phyloP scores from a whole-genome alignment of 2,888 invertebrate genomes.

The Torymus aiolomorphi region DNA sequence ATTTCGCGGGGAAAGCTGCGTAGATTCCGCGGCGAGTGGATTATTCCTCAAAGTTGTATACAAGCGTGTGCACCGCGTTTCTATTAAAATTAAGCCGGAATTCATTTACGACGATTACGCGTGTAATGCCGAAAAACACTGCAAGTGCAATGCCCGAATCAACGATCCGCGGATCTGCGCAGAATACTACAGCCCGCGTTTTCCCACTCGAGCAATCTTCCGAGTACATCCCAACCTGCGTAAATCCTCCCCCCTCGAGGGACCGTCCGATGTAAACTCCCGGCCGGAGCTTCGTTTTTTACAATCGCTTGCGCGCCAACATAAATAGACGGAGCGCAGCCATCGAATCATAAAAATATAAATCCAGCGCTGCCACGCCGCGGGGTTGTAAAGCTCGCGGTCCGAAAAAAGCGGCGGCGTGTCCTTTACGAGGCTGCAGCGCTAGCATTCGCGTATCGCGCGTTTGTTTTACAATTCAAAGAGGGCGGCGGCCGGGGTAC shows the following conservation, averaged over 20 bases:
- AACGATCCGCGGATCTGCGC: neutral
- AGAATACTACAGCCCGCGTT: too few relatives aligned
- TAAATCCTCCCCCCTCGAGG: conserved; percentile 8
- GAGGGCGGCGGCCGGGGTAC: too few relatives aligned
- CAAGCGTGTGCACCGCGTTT: too few relatives aligned
- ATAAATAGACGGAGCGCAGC: conserved; percentile 3
- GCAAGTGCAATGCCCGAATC: neutral
- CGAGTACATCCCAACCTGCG: neutral
- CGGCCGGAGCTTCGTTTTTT: conserved; percentile 19
- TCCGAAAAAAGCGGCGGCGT: conserved; percentile 15
- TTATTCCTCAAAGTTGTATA: too few relatives aligned
- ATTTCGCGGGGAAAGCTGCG: neutral
- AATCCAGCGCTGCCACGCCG: conserved; percentile 47
- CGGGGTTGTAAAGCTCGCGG: conserved; percentile 27
- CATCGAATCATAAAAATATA: conserved; percentile 46
- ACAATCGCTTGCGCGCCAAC: conserved; percentile 16
- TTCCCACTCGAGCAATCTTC: too few relatives aligned
- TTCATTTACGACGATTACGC: too few relatives aligned
- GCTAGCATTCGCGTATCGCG: conserved; percentile 61
- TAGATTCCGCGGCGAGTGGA: too few relatives aligned
- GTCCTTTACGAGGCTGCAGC: conserved; percentile 53
- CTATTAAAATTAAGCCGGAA: too few relatives aligned
- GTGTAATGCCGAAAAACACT: neutral
- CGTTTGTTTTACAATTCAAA: conserved; percentile 71
- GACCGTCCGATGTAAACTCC: conserved; percentile 19